phyloP scores from a whole-genome alignment of 2,888 invertebrate species.

The Choristoneura rosaceana region DNA sequence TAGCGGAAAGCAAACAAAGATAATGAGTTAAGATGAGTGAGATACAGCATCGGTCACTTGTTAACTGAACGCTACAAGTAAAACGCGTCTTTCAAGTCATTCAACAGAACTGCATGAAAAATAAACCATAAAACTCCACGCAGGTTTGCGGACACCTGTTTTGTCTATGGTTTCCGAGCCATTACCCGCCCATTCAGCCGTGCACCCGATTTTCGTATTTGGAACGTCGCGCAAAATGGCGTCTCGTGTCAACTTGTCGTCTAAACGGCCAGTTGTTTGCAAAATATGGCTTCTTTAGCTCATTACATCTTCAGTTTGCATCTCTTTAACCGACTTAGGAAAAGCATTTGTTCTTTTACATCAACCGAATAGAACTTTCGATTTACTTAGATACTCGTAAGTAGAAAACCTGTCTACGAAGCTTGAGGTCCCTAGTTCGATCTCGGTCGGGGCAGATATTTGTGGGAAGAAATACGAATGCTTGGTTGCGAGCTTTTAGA shows the following conservation, averaged over 20 bases:
- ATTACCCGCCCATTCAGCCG: conserved; percentile 73
- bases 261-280: conserved; percentile 57
- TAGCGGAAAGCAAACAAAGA: conserved; percentile 25
- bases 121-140: conserved; percentile 38
- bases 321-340: conserved; percentile 11
- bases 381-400: too few species aligned
- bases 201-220: conserved; percentile 74
- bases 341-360: not conserved
- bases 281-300: conserved; percentile 29
- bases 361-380: too few species aligned
- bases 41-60: conserved; percentile 28
- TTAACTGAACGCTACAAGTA: conserved; percentile 3
- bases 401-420: too few species aligned
- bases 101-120: conserved; percentile 23
- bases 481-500: too few species aligned
- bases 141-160: conserved; percentile 64
- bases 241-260: conserved; percentile 65
- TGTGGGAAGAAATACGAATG: too few species aligned
- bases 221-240: conserved; percentile 70
- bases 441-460: too few species aligned
- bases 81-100: not conserved
- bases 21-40: conserved; percentile 37
- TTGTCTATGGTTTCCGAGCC: conserved; percentile 79
- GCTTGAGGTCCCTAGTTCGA: too few species aligned
- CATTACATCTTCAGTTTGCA: conserved; percentile 25